phyloP scores from a whole-genome alignment of 2,113 vertebrate species.

The Nothocercus julius region DNA sequence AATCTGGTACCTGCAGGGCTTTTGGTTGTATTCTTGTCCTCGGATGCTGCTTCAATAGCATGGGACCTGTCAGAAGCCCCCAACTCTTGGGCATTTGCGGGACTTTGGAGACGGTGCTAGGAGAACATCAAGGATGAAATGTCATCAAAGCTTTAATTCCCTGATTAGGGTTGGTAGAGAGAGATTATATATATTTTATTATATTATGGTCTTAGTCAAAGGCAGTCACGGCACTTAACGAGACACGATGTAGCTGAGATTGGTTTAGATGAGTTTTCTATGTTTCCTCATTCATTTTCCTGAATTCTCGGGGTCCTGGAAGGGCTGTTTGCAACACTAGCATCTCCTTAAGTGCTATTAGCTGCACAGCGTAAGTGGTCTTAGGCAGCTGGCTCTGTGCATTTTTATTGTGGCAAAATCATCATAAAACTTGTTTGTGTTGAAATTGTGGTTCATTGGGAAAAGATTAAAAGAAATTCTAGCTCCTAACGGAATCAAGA shows the following conservation, averaged over 20 bases:
- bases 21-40: not conserved
- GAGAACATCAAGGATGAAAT: not conserved
- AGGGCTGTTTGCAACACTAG: not conserved
- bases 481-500: not conserved
- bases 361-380: not conserved
- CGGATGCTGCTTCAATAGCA: accelerated
- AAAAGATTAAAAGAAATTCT: not conserved
- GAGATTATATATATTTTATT: not conserved
- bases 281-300: not conserved
- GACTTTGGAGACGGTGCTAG: not conserved
- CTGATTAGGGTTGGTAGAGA: not conserved
- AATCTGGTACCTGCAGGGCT: not conserved
- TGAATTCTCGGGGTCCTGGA: not conserved
- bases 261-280: not conserved
- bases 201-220: not conserved
- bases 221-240: accelerated
- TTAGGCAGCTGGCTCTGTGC: not conserved
- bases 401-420: not conserved
- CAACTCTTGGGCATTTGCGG: not conserved
- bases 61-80: not conserved
- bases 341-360: not conserved
- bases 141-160: not conserved
- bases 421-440: not conserved
- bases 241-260: not conserved
- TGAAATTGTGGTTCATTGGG: not conserved